Evolutionary conservation across 2,113 vertebrate species (phyloP).

Genomic region (Nycticebus coucang): DNA sequence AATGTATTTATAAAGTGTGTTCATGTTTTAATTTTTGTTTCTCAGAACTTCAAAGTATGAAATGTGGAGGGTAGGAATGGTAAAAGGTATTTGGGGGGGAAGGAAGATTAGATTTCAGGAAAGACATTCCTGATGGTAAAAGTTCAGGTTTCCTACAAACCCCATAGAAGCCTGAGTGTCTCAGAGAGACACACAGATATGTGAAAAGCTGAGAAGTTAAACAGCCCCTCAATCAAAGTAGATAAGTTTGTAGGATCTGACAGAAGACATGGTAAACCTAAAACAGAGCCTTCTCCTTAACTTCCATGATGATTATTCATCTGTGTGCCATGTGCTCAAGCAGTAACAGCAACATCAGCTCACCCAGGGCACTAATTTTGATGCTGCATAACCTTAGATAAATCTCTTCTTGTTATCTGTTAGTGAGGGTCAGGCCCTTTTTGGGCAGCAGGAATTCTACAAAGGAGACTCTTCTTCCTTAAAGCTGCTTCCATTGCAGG

Average conservation of each 20-base stretch:
- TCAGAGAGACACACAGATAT: neutral
- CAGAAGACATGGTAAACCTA: neutral
- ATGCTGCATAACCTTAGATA: neutral
- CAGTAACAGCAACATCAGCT: neutral
- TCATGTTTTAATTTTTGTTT: neutral
- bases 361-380: neutral
- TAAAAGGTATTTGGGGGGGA: neutral
- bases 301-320: neutral
- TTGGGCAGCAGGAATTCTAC: neutral
- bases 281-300: neutral
- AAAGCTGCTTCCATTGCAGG: neutral
- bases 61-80: neutral
- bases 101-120: neutral
- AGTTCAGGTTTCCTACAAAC: neutral
- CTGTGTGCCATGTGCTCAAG: neutral
- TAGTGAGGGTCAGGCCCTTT: neutral
- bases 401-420: neutral
- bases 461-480: neutral
- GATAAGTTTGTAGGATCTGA: neutral
- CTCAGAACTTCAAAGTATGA: neutral
- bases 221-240: neutral
- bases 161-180: neutral
- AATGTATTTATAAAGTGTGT: neutral
- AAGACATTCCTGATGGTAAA: neutral
- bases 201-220: neutral